These are phyloP conservation scores for Tokudaia tokunoshimensis DNA, from an alignment of 2,797 vertebrate species.

Conservation along the genomic window DNA sequence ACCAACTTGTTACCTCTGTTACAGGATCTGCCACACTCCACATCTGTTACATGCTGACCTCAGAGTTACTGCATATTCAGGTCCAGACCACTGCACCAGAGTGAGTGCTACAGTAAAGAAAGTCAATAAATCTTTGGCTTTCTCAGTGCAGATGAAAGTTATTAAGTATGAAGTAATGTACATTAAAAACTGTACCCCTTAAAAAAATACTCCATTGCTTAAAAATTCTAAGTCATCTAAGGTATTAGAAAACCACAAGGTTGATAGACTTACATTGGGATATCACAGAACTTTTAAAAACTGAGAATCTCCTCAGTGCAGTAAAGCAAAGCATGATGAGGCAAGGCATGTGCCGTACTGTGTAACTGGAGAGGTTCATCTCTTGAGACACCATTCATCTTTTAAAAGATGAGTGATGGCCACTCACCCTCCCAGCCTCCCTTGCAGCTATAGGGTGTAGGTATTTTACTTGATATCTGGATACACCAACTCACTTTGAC, in stretches of 20 bases:
- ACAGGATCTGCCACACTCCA: not conserved
- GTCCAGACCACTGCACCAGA: not conserved
- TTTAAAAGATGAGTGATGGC: not conserved
- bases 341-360: not conserved
- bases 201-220: not conserved
- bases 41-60: not conserved
- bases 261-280: not conserved
- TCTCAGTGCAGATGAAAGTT: not conserved
- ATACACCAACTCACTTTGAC: not conserved
- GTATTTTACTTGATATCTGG: not conserved
- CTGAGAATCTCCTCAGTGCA: not conserved
- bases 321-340: not conserved
- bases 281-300: not conserved
- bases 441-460: slow-evolving; percentile 4
- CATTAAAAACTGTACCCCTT: not conserved
- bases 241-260: not conserved
- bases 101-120: not conserved
- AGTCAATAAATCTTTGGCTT: not conserved
- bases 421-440: not conserved
- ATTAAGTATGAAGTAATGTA: not conserved
- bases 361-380: not conserved
- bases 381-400: not conserved
- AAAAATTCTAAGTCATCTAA: not conserved
- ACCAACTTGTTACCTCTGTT: not conserved
- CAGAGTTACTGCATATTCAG: not conserved